Evolutionary conservation across 2,888 invertebrate genomes (phyloP), one percentile per base, ranked within the genome.

Genomic region (Xestobium rufovillosum): DNA sequence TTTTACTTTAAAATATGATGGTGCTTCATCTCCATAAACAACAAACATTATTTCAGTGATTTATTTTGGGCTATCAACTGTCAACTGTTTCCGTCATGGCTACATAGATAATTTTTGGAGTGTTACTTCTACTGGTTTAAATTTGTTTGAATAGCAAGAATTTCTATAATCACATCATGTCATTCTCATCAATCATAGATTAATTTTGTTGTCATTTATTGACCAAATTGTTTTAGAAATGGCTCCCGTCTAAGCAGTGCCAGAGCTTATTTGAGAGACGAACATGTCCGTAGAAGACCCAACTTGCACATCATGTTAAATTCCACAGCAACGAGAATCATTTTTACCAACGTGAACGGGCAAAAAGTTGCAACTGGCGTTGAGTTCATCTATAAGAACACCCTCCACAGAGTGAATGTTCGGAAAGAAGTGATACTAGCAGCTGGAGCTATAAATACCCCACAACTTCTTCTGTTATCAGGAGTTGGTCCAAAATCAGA

Each of bases 401-500:
- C 62, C 41, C 64, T 59, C 3, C 68, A 61, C 39, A 63, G 58
- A 2, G 73, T 73, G 1, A 61, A 60, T 6, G 75, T 70, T 6
- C 67, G 57, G 15, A 72, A 70, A 47, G 77, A 77, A 68, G 73
- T 73, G 3, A 67, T 82, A 25, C 53, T 80, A 10, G 73, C 76
- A 2, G 77, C 69, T 3, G 81, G 82, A 1, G 72, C 80, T 0
- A 57, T 81, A 6, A 80, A 80, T 59, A 75, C 80, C 0, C 80
- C 81, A 0, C 78, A 81, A 61, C 62, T 81, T 8, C 67, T 82
- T 2, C 55, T 80, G 2, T 68, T 78, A 2, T 81, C 80, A 1
- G 82, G 82, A 6, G 69, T 81, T 4, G 81, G 81, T 0, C 77
- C 81, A 0, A 72, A 68, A 49, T 68, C 71, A 3, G 75, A 76